Evolutionary conservation across 2,113 vertebrate species (phyloP), one percentile per base, ranked within the genome.

Genomic region (Tragelaphus strepsiceros): DNA sequence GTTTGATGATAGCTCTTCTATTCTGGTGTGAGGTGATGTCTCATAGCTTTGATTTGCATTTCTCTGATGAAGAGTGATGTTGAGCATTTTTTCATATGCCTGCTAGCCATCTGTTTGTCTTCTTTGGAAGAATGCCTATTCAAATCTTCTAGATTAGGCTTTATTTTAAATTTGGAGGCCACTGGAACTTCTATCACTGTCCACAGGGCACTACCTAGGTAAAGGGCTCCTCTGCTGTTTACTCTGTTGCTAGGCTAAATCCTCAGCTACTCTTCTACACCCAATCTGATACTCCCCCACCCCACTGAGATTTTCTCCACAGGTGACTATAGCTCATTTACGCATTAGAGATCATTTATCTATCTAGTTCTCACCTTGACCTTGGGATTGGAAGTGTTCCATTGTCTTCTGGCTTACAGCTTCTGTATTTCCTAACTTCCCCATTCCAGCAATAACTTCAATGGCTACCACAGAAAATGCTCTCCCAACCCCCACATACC

Each of bases 141-240:
- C 81, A 56, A 53, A n/a, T 83, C 81, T 84, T 84, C 81, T 39
- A n/a, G 53, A 35, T 26, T 84, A 56, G 19, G 12, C 51, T 59
- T 74, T 93, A 24, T 39, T 91, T 91, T 92, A 26, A 59, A 89
- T 67, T 88, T 88, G 92, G 58, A 82, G 56, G n/a, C 28, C 24
- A 21, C 3, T 91, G 51, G n/a, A 89, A 83, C 14, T 16, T 91
- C 16, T 59, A 9, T 82, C 26, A 82, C 19, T 35, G 64, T 35
- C 64, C 91, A 12, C 8, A 85, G 46, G 43, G 30, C 35, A 39
- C 67, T 22, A 28, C 51, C 5, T n/a, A n/a, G 24, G 46, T 43
- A 86, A 39, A 58, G 24, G 4, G 14, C 19, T 6, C n/a, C 77
- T 53, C 32, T 39, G 22, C 1, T 86, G 26, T 61, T 85, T 24